phyloP scores from a whole-genome alignment of 2,888 invertebrate species.

The Blastobasis adustella region DNA sequence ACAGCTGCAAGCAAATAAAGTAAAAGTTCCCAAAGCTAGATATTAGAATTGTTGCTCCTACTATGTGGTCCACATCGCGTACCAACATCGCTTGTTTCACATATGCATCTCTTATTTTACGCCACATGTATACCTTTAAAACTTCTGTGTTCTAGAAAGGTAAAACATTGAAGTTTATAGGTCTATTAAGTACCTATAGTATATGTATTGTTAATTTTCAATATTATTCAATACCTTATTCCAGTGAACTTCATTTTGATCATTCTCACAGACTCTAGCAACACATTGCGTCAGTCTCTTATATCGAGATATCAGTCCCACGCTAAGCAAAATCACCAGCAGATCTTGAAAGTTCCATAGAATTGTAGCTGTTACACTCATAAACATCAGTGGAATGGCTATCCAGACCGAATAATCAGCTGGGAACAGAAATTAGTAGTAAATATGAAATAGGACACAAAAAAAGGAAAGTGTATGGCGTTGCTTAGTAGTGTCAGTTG shows the following conservation, averaged over 20 bases:
- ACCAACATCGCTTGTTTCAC: slow-evolving; percentile 76
- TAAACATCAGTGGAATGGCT: slow-evolving; percentile 50
- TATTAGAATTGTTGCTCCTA: slow-evolving; percentile 76
- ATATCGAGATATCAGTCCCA: slow-evolving; percentile 78
- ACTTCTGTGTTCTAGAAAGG: slow-evolving; percentile 26
- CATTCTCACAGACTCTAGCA: slow-evolving; percentile 22
- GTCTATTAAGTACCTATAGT: too few relatives aligned
- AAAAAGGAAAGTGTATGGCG: too few relatives aligned
- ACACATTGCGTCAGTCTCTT: slow-evolving; percentile 70
- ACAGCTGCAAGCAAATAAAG: slow-evolving; percentile 81
- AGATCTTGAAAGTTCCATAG: slow-evolving; percentile 82
- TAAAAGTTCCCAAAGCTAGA: slow-evolving; percentile 81
- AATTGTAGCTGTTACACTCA: slow-evolving; percentile 73
- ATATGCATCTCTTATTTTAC: slow-evolving; percentile 77
- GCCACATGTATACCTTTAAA: slow-evolving; percentile 63
- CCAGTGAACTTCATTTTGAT: slow-evolving; percentile 13
- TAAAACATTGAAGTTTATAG: background rate
- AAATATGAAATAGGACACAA: background rate
- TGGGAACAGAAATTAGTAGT: slow-evolving; percentile 17
- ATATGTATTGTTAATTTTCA: too few relatives aligned
- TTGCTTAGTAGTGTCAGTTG: too few relatives aligned
- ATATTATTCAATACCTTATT: too few relatives aligned
- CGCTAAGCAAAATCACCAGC: slow-evolving; percentile 79
- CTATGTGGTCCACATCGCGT: slow-evolving; percentile 68
- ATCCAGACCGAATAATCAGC: slow-evolving; percentile 41